Evolutionary conservation across 2,888 invertebrate species (phyloP).

Genomic region (Blera fallax): DNA sequence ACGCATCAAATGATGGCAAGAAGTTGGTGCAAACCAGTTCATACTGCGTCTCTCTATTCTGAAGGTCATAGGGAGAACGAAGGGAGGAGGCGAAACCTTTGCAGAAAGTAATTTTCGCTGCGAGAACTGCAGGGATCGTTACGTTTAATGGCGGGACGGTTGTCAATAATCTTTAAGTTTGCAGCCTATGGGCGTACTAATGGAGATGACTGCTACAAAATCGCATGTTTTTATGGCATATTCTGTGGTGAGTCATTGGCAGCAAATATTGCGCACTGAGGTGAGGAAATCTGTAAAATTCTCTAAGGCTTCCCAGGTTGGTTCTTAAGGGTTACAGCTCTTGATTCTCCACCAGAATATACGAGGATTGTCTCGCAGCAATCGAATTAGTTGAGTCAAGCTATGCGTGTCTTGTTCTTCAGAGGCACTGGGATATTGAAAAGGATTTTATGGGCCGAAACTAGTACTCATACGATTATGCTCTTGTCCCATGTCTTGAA

Average conservation of each 20-base stretch:
- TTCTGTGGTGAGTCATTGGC: conserved; percentile 21
- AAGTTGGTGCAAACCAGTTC: conserved; percentile 23
- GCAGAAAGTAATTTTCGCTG: conserved; percentile 16
- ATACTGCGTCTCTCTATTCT: neutral
- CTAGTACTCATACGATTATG: too few species aligned
- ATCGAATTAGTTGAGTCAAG: too few species aligned
- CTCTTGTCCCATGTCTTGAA: too few species aligned
- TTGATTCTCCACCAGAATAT: too few species aligned
- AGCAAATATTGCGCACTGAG: neutral
- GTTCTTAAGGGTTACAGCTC: too few species aligned
- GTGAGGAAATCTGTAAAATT: too few species aligned
- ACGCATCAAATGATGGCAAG: conserved; percentile 38
- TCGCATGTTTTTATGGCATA: conserved; percentile 21
- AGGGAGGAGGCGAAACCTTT: neutral
- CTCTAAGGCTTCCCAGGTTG: too few species aligned
- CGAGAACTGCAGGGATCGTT: conserved; percentile 30
- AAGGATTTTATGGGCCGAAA: too few species aligned
- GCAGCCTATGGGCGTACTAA: conserved; percentile 60
- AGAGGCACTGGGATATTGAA: too few species aligned
- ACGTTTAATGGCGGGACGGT: conserved; percentile 26
- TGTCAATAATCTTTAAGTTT: conserved; percentile 42
- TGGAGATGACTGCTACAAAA: conserved; percentile 38
- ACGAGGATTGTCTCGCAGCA: too few species aligned
- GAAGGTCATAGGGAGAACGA: conserved; percentile 30
- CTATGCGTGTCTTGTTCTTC: too few species aligned